These are phyloP conservation scores for Julus scandinavius DNA, from an alignment of 2,888 invertebrate genomes.

Conservation along the genomic window DNA sequence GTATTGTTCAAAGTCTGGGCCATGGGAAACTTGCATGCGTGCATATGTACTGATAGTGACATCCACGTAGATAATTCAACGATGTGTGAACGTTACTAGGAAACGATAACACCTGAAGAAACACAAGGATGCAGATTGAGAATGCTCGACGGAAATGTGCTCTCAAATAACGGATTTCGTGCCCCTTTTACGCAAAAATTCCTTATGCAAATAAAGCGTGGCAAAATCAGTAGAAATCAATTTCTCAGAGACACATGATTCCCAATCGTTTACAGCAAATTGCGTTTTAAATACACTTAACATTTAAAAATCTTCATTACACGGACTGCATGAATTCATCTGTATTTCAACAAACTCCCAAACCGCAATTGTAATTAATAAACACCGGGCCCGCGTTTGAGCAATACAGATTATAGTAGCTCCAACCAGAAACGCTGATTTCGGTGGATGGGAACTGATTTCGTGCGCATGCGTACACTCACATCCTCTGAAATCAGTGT, in stretches of 20 bases:
- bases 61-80: slow-evolving; percentile 1
- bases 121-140: slow-evolving; percentile 11
- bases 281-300: too few species aligned
- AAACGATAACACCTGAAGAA: slow-evolving; percentile 39
- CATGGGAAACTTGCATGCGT: neutral
- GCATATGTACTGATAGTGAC: slow-evolving; percentile 17
- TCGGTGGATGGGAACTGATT: too few species aligned
- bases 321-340: neutral
- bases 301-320: too few species aligned
- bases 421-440: too few species aligned
- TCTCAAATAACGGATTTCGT: neutral
- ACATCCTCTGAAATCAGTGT: too few species aligned
- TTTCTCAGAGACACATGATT: neutral
- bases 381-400: too few species aligned
- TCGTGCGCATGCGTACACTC: too few species aligned
- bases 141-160: too few species aligned
- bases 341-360: too few species aligned
- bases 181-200: neutral
- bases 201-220: neutral
- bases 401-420: too few species aligned
- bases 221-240: neutral
- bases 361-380: too few species aligned
- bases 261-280: too few species aligned
- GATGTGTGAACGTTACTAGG: slow-evolving; percentile 42
- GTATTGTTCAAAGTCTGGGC: slow-evolving; percentile 11